phyloP scores from a whole-genome alignment of 2,113 vertebrate species.

The Hippocampus abdominalis region DNA sequence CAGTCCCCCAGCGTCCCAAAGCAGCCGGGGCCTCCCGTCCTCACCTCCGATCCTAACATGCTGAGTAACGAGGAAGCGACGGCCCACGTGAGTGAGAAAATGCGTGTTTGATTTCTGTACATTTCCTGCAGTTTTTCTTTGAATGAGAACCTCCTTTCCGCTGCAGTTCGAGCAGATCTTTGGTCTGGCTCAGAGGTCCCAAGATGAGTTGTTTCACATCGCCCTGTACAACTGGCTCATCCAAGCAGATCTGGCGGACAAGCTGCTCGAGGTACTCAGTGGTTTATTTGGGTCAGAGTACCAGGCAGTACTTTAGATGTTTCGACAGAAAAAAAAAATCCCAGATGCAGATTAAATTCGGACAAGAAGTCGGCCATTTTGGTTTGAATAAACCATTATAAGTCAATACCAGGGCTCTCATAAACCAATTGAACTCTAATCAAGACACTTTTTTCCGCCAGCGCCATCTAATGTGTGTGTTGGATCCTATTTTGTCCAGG shows the following conservation, averaged over 20 bases:
- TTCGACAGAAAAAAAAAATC: too few species aligned
- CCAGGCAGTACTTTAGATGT: background rate
- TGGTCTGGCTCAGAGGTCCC: slow-evolving; percentile 86
- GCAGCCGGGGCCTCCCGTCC: slow-evolving; percentile 90
- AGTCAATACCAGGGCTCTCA: too few species aligned
- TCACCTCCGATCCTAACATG: slow-evolving; percentile 98
- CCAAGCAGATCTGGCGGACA: slow-evolving; percentile 89
- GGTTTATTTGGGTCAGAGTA: background rate
- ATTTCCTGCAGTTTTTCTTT: background rate
- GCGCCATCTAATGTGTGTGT: background rate
- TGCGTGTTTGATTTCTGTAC: background rate
- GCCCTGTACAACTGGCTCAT: slow-evolving; percentile 97
- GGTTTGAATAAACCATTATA: too few species aligned
- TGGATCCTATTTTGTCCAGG: slow-evolving; percentile 62
- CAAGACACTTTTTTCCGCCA: too few species aligned
- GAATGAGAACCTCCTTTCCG: slow-evolving; percentile 15
- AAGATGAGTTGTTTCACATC: slow-evolving; percentile 95
- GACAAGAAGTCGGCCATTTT: too few species aligned
- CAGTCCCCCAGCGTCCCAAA: slow-evolving; percentile 98
- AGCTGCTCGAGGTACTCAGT: slow-evolving; percentile 84
- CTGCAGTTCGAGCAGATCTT: slow-evolving; percentile 93
- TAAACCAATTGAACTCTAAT: too few species aligned
- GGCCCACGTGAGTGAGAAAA: slow-evolving; percentile 80
- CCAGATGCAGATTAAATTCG: too few species aligned
- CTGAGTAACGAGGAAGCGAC: slow-evolving; percentile 96